These are phyloP conservation scores for Heliangelus exortis DNA, from an alignment of 2,797 vertebrate genomes.

Conservation along the genomic window DNA sequence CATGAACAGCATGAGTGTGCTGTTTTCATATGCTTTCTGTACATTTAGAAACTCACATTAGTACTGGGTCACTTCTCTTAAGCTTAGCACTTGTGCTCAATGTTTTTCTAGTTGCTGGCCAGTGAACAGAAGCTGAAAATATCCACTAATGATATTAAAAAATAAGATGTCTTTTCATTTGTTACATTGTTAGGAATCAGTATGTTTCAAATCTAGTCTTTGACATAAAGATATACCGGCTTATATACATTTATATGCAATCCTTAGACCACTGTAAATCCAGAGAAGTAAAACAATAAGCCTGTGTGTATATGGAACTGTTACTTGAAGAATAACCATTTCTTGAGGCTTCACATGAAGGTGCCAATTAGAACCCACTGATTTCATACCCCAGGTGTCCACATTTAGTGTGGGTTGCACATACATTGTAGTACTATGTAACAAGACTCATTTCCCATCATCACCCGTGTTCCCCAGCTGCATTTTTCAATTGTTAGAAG, in stretches of 20 bases:
- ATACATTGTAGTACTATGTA: not conserved
- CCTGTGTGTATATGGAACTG: not conserved
- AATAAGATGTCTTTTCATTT: not conserved
- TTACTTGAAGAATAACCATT: not conserved
- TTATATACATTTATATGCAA: not conserved
- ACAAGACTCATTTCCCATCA: not conserved
- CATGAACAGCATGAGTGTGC: not conserved
- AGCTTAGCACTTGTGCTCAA: not conserved
- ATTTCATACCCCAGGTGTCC: not conserved
- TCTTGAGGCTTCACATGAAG: not conserved
- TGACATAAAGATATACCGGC: not conserved
- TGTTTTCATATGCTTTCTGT: not conserved
- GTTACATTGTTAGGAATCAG: not conserved
- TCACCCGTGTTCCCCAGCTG: not conserved
- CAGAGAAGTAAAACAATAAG: conserved; percentile 28
- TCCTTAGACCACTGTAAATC: not conserved
- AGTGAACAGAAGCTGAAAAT: not conserved
- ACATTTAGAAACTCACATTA: not conserved
- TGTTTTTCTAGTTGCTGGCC: not conserved
- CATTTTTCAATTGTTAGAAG: not conserved
- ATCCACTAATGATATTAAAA: not conserved
- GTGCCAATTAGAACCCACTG: not conserved
- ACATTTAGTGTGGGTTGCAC: not conserved
- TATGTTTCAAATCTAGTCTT: not conserved
- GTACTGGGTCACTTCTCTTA: not conserved